Evolutionary conservation across 2,888 invertebrate genomes (phyloP).

Genomic region (Acronicta psi): DNA sequence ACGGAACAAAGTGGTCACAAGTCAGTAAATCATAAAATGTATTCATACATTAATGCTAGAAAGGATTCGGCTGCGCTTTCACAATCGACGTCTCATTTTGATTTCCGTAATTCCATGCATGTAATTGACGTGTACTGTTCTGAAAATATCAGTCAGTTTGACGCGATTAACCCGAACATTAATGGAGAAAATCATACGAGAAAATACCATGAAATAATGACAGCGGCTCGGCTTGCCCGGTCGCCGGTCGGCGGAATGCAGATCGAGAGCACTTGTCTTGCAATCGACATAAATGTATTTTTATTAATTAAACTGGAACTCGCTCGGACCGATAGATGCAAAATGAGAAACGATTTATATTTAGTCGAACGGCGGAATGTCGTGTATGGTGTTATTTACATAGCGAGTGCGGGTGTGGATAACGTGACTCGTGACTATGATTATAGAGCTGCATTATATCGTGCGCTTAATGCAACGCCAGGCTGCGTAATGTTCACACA

Average conservation of each 20-base stretch:
- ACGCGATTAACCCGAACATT: slow-evolving; percentile 54
- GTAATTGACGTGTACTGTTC: slow-evolving; percentile 67
- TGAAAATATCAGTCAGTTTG: slow-evolving; percentile 67
- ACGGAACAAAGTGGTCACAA: slow-evolving; percentile 59
- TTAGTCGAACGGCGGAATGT: slow-evolving; percentile 66
- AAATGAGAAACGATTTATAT: slow-evolving; percentile 67
- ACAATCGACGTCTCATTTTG: slow-evolving; percentile 63
- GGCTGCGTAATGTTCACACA: slow-evolving; percentile 79
- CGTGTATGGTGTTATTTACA: slow-evolving; percentile 79
- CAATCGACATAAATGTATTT: slow-evolving; percentile 61
- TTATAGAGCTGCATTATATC: slow-evolving; percentile 78
- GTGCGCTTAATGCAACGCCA: slow-evolving; percentile 77
- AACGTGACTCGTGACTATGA: slow-evolving; percentile 79
- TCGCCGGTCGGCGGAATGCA: slow-evolving; percentile 53
- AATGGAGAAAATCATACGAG: slow-evolving; percentile 56
- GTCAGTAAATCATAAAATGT: slow-evolving; percentile 69
- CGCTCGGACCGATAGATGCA: slow-evolving; percentile 54
- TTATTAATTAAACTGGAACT: slow-evolving; percentile 60
- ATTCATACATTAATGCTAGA: slow-evolving; percentile 72
- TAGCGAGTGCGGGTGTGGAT: slow-evolving; percentile 76
- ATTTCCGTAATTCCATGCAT: slow-evolving; percentile 68
- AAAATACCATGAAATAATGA: slow-evolving; percentile 59
- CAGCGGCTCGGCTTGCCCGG: slow-evolving; percentile 44
- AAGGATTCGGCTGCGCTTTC: slow-evolving; percentile 64
- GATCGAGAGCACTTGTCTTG: slow-evolving; percentile 64